Conservation (phyloP, 2,113 vertebrate species). For the human (Homo sapiens) region GRCh38 chr9:38376001-38376500, state of each 20-base stretch:
- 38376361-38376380: background rate
- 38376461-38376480: background rate
- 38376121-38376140: background rate
- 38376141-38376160: background rate
- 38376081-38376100: background rate
- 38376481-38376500: background rate
- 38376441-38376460: background rate
- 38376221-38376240: background rate
- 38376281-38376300: background rate
- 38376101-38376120: background rate
- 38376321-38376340: background rate
- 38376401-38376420: background rate
- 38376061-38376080: background rate
- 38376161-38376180: background rate
- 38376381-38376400: background rate
- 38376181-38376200: background rate
- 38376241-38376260: background rate
- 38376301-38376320: background rate
- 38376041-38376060: background rate
- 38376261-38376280: background rate
- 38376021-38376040: background rate
- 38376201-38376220: background rate
- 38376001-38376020: background rate
- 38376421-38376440: background rate
- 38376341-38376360: background rate